Base-by-base conservation (phyloP, 2,113 vertebrate genomes). In the Hymenochirus boettgeri region DNA sequence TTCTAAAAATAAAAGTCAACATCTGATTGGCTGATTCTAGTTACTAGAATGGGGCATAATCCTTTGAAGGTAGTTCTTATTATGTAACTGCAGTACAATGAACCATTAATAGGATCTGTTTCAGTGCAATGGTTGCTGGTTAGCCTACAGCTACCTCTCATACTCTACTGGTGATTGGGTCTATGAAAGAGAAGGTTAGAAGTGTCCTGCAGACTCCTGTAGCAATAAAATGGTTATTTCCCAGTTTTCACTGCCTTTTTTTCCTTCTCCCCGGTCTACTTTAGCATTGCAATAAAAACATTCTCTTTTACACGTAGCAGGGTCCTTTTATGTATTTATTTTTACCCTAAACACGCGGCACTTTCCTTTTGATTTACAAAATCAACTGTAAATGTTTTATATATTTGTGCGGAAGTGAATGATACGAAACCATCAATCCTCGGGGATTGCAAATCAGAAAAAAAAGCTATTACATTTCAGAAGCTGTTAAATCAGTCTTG, bases 401-500 rank as follows among this genome's bases (percentile, higher is more conserved):
- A 29, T 71, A 47, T 75, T 47, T 75, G 76, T 57, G 78, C 79
- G 76, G 72, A 56, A 72, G 75, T 18, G 65, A 74, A 76, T 79
- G 79, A 73, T 72, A 73, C 75, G n/a, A 77, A 79, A 78, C 76
- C 80, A 85, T 85, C 84, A 83, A 81, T 77, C 78, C 70, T 74
- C 8, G 0, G 65, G 73, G 77, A 78, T 74, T 55, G 69, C 73
- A 48, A 83, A 77, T 57, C 76, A 72, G 81, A 53, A 74, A 73
- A 47, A 74, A 76, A 77, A 80, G 79, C 82, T 79, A 85, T 86
- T 84, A 81, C 79, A 82, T 84, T 85, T 80, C 83, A 78, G 80
- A 81, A 83, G 83, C 83, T 77, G 84, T 82, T 86, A 83, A 84
- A 80, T 80, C 79, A 78, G 79, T 79, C 78, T 75, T 86, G 79